phyloP scores from a whole-genome alignment of 2,888 invertebrate species.

The Tetramorium bicarinatum region DNA sequence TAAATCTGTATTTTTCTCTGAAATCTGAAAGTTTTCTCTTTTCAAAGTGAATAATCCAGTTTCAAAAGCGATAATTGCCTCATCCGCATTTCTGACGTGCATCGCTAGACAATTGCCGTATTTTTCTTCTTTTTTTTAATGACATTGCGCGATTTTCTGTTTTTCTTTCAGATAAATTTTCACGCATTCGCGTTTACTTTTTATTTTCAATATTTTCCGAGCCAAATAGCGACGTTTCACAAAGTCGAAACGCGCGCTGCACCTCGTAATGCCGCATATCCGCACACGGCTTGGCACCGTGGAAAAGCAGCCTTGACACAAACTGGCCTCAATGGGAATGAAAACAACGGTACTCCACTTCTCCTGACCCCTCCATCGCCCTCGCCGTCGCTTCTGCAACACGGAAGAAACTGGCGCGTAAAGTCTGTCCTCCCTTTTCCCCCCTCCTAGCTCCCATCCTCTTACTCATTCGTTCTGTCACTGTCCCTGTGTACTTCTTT shows the following conservation, averaged over 20 bases:
- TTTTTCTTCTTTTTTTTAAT: not conserved
- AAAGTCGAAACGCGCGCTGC: conserved; percentile 48
- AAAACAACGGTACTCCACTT: conserved; percentile 71
- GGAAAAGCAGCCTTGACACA: conserved; percentile 74
- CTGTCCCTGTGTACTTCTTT: conserved; percentile 1
- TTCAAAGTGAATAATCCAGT: not conserved
- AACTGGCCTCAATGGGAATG: conserved; percentile 72
- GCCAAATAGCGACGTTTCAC: conserved; percentile 14
- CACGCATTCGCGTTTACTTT: not conserved
- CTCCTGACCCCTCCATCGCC: conserved; percentile 36
- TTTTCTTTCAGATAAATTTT: not conserved
- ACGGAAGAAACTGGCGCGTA: conserved; percentile 55
- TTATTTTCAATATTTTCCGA: conserved; percentile 31
- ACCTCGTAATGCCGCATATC: conserved; percentile 46
- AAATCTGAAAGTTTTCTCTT: not conserved
- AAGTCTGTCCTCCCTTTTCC: conserved; percentile 31
- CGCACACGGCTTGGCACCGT: conserved; percentile 53
- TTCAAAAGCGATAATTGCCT: not conserved
- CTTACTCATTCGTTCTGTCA: conserved; percentile 42
- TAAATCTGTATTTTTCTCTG: not conserved
- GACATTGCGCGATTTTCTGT: not conserved
- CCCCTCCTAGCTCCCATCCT: not conserved
- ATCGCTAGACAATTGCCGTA: not conserved
- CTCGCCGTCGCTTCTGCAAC: conserved; percentile 52
- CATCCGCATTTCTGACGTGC: not conserved